Evolutionary conservation across 2,888 invertebrate species (phyloP).

Genomic region (Eupithecia exiguata): DNA sequence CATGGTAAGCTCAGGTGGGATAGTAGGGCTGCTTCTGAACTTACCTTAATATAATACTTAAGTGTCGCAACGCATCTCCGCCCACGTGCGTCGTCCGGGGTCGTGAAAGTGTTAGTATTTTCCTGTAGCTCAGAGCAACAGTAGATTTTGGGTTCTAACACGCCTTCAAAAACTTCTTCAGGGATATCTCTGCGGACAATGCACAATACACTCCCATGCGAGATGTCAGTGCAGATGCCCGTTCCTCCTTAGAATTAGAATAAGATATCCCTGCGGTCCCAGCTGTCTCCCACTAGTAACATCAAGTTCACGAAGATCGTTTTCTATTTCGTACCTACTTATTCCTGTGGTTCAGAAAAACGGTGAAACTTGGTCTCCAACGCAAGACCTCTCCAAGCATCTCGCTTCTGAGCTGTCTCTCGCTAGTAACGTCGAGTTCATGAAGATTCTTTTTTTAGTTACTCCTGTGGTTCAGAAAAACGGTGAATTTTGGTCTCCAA

Average conservation of each 20-base stretch:
- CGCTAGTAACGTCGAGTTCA: background rate
- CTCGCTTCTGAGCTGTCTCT: background rate
- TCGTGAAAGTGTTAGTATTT: too few species aligned
- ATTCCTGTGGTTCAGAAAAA: background rate
- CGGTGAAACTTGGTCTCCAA: background rate
- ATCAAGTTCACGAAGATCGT: background rate
- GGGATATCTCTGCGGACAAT: too few species aligned
- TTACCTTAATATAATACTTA: background rate
- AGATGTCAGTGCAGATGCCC: too few species aligned
- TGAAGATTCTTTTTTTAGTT: background rate
- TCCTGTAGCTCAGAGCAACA: background rate
- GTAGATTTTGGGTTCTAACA: background rate
- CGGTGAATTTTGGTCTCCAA: too few species aligned
- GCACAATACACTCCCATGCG: too few species aligned
- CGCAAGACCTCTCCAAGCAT: background rate
- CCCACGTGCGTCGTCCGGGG: too few species aligned
- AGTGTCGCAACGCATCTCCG: too few species aligned
- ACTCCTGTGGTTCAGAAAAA: too few species aligned
- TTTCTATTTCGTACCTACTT: background rate
- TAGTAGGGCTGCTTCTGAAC: conserved; percentile 44
- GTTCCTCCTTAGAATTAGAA: too few species aligned
- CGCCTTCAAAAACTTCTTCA: background rate
- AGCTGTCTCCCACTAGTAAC: background rate
- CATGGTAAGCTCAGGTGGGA: conserved; percentile 55
- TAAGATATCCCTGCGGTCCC: too few species aligned